Percentiles rank a stretch among this genome's conserved stretches.
phyloP scores from a whole-genome alignment of 2,888 invertebrate species.

The Silvanus unidentatus region DNA sequence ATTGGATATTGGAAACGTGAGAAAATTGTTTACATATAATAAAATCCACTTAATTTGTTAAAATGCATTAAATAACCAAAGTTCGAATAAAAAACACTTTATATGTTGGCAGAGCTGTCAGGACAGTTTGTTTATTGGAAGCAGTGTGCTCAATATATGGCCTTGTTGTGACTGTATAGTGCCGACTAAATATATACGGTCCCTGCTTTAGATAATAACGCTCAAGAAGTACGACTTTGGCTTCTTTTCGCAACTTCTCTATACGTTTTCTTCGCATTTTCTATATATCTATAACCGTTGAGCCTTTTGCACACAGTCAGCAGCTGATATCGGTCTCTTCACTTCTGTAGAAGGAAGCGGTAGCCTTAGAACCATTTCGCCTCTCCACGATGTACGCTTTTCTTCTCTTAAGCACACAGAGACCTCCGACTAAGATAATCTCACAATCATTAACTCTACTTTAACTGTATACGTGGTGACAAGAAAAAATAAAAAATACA shows the following conservation, averaged over 20 bases:
- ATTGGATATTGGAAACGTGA: neutral
- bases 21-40: slow-evolving; percentile 1
- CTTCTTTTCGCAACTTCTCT: too few species aligned
- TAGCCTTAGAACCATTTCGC: slow-evolving; percentile 10
- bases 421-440: slow-evolving; percentile 27
- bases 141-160: slow-evolving; percentile 26
- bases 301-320: slow-evolving; percentile 10
- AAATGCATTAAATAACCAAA: slow-evolving; percentile 20
- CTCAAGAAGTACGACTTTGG: slow-evolving; percentile 16
- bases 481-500: too few species aligned
- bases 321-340: slow-evolving; percentile 16
- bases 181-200: slow-evolving; percentile 25
- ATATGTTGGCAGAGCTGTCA: slow-evolving; percentile 25
- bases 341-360: slow-evolving; percentile 26
- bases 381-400: neutral
- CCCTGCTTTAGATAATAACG: slow-evolving; percentile 22
- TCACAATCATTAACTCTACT: slow-evolving; percentile 24
- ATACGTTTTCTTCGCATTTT: too few species aligned
- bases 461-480: slow-evolving; percentile 1
- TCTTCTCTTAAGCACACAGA: neutral
- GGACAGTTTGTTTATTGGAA: slow-evolving; percentile 26
- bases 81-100: slow-evolving; percentile 18
- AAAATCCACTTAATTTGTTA: slow-evolving; percentile 18
- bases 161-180: slow-evolving; percentile 21
- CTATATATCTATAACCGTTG: slow-evolving; percentile 3